Evolutionary conservation across 2,888 invertebrate species (phyloP).

Genomic region (Apeira syringaria): DNA sequence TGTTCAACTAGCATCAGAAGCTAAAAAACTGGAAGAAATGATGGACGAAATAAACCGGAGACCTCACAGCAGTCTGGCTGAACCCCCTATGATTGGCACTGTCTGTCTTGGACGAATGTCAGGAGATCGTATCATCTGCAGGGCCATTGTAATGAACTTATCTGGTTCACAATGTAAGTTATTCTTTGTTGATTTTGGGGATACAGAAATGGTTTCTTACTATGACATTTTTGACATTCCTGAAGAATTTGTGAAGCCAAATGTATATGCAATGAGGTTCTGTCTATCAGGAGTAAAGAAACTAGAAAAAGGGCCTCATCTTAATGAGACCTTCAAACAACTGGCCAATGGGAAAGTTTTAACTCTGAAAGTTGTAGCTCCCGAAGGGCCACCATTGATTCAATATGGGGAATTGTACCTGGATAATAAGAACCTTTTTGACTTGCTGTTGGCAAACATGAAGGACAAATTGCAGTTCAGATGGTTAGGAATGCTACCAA

Average conservation of each 20-base stretch:
- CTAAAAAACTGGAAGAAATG: constrained; percentile 85
- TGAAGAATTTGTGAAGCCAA: constrained; percentile 86
- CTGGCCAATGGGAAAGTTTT: constrained; percentile 86
- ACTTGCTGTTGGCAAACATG: constrained; percentile 74
- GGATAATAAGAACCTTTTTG: constrained; percentile 82
- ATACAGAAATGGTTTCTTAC: constrained; percentile 88
- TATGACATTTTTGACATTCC: constrained; percentile 90
- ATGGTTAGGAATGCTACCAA: constrained; percentile 60
- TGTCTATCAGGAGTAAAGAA: constrained; percentile 88
- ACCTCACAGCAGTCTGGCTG: constrained; percentile 84
- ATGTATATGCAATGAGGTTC: constrained; percentile 90
- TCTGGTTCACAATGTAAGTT: constrained; percentile 89
- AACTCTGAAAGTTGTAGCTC: constrained; percentile 86
- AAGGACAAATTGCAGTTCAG: constrained; percentile 70
- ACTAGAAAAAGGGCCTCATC: constrained; percentile 78
- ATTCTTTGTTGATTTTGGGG: constrained; percentile 92
- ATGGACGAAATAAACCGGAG: constrained; percentile 89
- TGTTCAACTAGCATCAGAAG: constrained; percentile 86
- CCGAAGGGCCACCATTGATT: constrained; percentile 88
- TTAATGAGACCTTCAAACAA: constrained; percentile 88
- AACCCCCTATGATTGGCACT: constrained; percentile 89
- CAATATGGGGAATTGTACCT: constrained; percentile 90
- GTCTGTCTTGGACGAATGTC: constrained; percentile 90
- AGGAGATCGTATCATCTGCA: constrained; percentile 87
- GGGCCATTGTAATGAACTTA: constrained; percentile 90